Evolutionary conservation across 2,888 invertebrate species (phyloP).

Genomic region (Meganola albula): DNA sequence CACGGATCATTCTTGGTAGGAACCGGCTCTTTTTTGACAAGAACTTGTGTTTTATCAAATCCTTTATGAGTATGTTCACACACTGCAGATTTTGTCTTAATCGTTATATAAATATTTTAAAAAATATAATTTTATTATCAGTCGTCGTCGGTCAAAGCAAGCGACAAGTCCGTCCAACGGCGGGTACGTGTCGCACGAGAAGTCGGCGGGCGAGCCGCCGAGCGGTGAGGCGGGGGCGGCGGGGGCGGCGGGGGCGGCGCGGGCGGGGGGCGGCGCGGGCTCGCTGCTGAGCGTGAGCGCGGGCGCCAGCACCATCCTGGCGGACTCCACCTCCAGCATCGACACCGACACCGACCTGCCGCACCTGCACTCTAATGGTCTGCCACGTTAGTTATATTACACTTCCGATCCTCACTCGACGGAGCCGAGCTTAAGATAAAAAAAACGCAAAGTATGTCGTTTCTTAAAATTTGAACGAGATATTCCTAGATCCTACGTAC

Average conservation of each 20-base stretch:
- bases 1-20: too few species aligned
- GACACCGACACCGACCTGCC: constrained; percentile 38
- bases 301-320: constrained; percentile 79
- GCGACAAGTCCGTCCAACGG: constrained; percentile 30
- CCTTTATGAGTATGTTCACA: too few species aligned
- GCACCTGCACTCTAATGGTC: constrained; percentile 10
- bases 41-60: too few species aligned
- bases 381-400: too few species aligned
- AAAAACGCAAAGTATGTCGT: too few species aligned
- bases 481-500: too few species aligned
- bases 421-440: too few species aligned
- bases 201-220: constrained; percentile 7
- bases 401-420: too few species aligned
- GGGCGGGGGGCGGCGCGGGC: constrained; percentile 53
- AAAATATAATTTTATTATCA: constrained; percentile 4
- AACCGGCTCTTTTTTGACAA: too few species aligned
- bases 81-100: too few species aligned
- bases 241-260: constrained; percentile 14
- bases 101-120: too few species aligned
- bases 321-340: constrained; percentile 67
- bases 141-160: constrained; percentile 43
- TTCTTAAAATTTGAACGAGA: too few species aligned
- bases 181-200: constrained; percentile 38
- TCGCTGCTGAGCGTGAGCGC: constrained; percentile 76
- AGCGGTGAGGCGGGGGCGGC: constrained; percentile 4